phyloP scores from a whole-genome alignment of 2,113 vertebrate species.

The Herpetotheres cachinnans region DNA sequence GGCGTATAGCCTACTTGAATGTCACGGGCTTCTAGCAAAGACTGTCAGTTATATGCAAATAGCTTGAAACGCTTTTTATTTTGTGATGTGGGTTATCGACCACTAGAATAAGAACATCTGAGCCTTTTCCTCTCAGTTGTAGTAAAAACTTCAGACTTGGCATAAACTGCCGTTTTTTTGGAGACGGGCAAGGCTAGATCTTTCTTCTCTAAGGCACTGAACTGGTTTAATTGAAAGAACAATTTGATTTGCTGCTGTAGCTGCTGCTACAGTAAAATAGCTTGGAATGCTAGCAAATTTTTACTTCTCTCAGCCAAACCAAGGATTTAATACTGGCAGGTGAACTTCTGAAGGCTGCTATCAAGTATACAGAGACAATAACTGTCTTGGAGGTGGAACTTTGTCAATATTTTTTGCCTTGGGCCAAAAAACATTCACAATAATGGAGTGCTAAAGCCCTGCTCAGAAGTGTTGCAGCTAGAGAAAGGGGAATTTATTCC shows the following conservation, averaged over 20 bases:
- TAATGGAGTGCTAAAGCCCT: slow-evolving; percentile 69
- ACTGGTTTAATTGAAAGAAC: slow-evolving; percentile 76
- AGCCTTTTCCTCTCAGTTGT: slow-evolving; percentile 31
- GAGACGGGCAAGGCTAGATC: slow-evolving; percentile 5
- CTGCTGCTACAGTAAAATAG: slow-evolving; percentile 58
- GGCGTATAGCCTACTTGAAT: neutral
- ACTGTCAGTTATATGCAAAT: neutral
- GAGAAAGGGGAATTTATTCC: slow-evolving; percentile 64
- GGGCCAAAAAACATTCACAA: slow-evolving; percentile 71
- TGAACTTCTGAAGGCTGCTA: slow-evolving; percentile 76
- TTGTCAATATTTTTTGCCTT: slow-evolving; percentile 79
- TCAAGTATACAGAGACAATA: slow-evolving; percentile 79
- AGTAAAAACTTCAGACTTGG: slow-evolving; percentile 55
- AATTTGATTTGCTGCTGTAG: slow-evolving; percentile 75
- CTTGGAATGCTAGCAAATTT: slow-evolving; percentile 69
- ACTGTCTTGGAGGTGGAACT: slow-evolving; percentile 74
- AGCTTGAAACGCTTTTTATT: slow-evolving; percentile 15
- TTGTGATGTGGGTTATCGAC: slow-evolving; percentile 16
- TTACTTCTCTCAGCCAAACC: slow-evolving; percentile 68
- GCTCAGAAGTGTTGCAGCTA: slow-evolving; percentile 53
- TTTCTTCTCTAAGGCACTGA: slow-evolving; percentile 58
- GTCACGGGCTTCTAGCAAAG: neutral
- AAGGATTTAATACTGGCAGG: slow-evolving; percentile 76
- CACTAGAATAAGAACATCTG: neutral
- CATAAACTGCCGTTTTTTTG: slow-evolving; percentile 26